These are phyloP conservation scores for Tortrix viridana DNA, from an alignment of 2,888 invertebrate species.

Conservation along the genomic window DNA sequence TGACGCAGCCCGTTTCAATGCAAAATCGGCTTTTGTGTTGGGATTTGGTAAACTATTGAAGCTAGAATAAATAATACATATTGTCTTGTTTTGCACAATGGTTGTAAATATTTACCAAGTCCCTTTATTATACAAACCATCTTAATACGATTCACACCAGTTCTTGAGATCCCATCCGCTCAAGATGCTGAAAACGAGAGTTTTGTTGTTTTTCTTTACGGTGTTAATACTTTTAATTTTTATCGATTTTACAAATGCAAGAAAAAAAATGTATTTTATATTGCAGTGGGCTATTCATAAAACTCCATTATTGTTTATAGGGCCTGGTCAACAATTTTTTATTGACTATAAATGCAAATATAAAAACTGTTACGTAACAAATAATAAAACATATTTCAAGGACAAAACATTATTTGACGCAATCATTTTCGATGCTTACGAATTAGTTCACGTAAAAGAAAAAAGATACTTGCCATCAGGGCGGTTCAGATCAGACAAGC, in stretches of 20 bases:
- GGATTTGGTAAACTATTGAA: not conserved
- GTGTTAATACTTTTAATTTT: not conserved
- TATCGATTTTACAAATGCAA: no score
- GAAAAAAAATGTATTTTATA: not conserved
- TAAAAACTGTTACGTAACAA: not conserved
- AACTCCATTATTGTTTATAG: not conserved
- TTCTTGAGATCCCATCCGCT: no score
- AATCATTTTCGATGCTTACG: not conserved
- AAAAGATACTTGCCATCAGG: not conserved
- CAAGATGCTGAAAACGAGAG: not conserved
- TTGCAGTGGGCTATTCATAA: not conserved
- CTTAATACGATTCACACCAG: no score
- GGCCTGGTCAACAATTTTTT: not conserved
- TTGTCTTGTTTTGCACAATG: not conserved
- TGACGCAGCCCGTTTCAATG: no score
- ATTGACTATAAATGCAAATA: not conserved
- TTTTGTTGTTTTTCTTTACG: not conserved
- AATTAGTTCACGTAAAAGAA: not conserved
- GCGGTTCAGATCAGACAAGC: not conserved
- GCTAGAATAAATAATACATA: not conserved
- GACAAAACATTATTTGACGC: not conserved
- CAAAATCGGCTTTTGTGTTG: not conserved
- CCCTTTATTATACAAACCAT: no score
- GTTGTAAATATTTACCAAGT: no score
- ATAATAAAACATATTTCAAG: not conserved